These are phyloP conservation scores for Furcula furcula DNA, from an alignment of 2,888 invertebrate species.

Conservation along the genomic window DNA sequence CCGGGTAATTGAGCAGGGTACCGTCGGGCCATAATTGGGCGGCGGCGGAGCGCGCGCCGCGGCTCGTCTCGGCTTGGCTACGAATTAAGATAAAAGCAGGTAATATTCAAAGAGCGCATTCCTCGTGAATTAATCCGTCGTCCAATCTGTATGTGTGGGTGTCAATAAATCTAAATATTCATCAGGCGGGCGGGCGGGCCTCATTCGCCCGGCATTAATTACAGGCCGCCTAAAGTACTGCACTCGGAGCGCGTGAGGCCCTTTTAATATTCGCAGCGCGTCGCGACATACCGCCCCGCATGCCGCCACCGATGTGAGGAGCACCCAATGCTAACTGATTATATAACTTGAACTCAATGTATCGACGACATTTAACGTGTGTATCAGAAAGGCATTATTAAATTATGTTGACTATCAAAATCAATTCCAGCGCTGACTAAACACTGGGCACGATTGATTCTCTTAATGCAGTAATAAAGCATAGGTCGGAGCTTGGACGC, in stretches of 20 bases:
- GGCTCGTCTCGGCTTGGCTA: background rate
- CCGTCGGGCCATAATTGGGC: no score
- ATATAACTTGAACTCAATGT: no score
- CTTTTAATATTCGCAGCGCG: slow-evolving; percentile 35
- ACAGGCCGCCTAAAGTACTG: slow-evolving; percentile 22
- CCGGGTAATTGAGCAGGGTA: no score
- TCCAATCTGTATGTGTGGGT: slow-evolving; percentile 36
- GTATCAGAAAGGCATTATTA: no score
- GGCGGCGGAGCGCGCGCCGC: background rate
- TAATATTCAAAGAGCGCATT: slow-evolving; percentile 46
- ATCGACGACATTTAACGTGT: no score
- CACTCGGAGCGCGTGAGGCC: slow-evolving; percentile 19
- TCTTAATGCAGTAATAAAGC: no score
- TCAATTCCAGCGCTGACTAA: no score
- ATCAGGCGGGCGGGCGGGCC: slow-evolving; percentile 30
- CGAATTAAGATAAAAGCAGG: slow-evolving; percentile 42
- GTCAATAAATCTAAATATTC: slow-evolving; percentile 62
- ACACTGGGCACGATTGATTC: no score
- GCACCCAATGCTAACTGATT: no score
- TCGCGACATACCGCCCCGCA: background rate
- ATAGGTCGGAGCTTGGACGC: background rate
- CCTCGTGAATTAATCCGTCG: slow-evolving; percentile 32
- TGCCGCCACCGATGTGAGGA: no score
- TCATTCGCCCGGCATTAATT: slow-evolving; percentile 43
- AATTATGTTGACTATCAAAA: no score